Conservation (phyloP, 2,113 vertebrate species). For the Quiscalus mexicanus region DNA sequence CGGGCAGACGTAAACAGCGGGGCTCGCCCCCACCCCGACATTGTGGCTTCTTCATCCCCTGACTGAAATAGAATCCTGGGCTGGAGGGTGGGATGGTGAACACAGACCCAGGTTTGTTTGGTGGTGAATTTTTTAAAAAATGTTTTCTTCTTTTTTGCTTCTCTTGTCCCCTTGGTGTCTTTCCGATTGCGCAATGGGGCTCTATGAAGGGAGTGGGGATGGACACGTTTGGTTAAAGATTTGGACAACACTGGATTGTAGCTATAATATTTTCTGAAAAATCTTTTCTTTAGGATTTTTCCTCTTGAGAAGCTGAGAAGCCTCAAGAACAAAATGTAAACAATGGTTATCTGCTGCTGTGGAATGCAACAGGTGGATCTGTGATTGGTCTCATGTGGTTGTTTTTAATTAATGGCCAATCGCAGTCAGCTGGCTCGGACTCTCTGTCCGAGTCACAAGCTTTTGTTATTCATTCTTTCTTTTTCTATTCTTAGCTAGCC, state of each 20-base stretch:
- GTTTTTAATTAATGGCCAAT: too few relatives aligned
- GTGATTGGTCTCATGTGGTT: too few relatives aligned
- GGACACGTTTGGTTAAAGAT: background rate
- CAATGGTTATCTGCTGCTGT: too few relatives aligned
- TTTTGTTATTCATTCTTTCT: too few relatives aligned
- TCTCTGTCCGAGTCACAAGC: too few relatives aligned
- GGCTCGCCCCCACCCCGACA: constrained; percentile 23
- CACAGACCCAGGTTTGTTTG: constrained; percentile 60
- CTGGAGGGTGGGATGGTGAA: background rate
- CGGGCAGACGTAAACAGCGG: constrained; percentile 69
- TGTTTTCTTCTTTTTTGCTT: constrained; percentile 18
- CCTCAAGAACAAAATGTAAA: too few relatives aligned
- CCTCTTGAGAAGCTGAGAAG: too few relatives aligned
- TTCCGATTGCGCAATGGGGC: constrained; percentile 35
- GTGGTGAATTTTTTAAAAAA: background rate
- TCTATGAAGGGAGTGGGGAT: background rate
- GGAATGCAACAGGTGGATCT: too few relatives aligned
- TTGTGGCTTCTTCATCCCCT: constrained; percentile 41
- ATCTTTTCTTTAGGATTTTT: too few relatives aligned
- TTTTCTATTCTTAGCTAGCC: too few relatives aligned
- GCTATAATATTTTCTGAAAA: too few relatives aligned
- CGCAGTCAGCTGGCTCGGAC: too few relatives aligned
- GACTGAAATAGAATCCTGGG: constrained; percentile 71
- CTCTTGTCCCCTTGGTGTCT: constrained; percentile 39
- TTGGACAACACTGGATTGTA: rapidly evolving